These are phyloP conservation scores for Nephrotoma guestfalica DNA, from an alignment of 2,888 invertebrate species.

Conservation along the genomic window DNA sequence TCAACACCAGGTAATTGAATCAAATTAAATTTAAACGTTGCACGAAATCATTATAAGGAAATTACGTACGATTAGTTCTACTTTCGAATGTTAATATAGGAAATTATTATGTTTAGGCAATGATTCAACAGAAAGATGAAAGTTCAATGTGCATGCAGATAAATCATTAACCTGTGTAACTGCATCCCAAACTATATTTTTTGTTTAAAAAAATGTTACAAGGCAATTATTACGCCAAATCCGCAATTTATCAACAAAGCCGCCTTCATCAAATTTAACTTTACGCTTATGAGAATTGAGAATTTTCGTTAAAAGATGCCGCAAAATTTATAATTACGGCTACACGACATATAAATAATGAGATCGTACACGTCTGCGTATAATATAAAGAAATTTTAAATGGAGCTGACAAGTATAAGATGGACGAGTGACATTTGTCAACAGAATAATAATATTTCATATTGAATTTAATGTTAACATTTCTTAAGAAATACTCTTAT, in stretches of 20 bases:
- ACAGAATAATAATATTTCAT: not conserved
- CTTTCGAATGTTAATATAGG: not conserved
- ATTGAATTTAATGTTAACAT: not conserved
- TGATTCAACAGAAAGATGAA: not conserved
- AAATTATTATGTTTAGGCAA: not conserved
- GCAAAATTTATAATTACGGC: not conserved
- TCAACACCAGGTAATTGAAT: not conserved
- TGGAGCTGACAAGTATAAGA: not conserved
- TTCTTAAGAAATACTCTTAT: not conserved
- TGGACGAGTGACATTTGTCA: slow-evolving; percentile 4
- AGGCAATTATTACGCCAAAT: not conserved
- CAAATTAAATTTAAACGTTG: not conserved
- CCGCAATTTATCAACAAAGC: not conserved
- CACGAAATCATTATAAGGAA: not conserved
- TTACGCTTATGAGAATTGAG: not conserved
- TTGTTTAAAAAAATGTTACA: not conserved
- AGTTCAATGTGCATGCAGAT: not conserved
- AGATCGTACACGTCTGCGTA: not conserved
- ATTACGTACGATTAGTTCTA: not conserved
- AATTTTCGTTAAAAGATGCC: not conserved
- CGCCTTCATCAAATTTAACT: not conserved
- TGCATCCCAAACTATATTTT: not conserved
- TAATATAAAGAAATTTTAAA: not conserved
- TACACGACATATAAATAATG: not conserved
- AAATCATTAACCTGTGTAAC: not conserved